phyloP scores from a whole-genome alignment of 2,888 invertebrate genomes.

The Brachypalpus laphriformis region DNA sequence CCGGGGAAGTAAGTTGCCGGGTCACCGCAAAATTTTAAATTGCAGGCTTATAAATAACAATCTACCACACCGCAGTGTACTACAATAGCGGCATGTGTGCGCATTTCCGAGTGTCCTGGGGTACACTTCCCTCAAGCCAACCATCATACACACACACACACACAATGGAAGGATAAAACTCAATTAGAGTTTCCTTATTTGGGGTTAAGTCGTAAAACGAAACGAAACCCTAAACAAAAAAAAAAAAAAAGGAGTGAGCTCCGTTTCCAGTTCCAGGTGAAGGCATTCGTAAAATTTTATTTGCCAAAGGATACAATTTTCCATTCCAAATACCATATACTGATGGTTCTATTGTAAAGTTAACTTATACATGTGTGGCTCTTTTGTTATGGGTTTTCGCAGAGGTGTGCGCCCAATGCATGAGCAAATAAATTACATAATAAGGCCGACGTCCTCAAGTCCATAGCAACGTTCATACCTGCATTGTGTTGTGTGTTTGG shows the following conservation, averaged over 20 bases:
- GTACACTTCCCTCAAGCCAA: conserved; percentile 1
- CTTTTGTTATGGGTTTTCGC: conserved; percentile 4
- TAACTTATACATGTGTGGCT: background rate
- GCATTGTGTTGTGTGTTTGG: background rate
- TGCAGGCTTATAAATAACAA: conserved; percentile 6
- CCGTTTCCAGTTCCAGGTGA: conserved; percentile 14
- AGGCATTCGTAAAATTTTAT: conserved; percentile 31
- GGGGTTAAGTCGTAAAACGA: conserved; percentile 44
- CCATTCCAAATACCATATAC: background rate
- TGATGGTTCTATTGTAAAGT: background rate
- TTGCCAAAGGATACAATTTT: conserved; percentile 20
- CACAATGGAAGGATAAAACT: conserved; percentile 24
- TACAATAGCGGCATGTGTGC: background rate
- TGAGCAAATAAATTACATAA: conserved; percentile 14
- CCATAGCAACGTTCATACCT: background rate
- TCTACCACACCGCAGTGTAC: background rate
- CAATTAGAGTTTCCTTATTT: conserved; percentile 49
- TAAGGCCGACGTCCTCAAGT: background rate
- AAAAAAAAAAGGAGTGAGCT: background rate
- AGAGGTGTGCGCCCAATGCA: background rate
- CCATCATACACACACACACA: background rate
- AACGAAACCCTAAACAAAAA: conserved; percentile 18
- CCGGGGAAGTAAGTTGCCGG: background rate
- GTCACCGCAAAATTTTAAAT: conserved; percentile 12
- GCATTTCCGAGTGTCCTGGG: background rate